Conservation (phyloP, 1,140 invertebrate genomes). For the Pseudomyrmex concolor region DNA sequence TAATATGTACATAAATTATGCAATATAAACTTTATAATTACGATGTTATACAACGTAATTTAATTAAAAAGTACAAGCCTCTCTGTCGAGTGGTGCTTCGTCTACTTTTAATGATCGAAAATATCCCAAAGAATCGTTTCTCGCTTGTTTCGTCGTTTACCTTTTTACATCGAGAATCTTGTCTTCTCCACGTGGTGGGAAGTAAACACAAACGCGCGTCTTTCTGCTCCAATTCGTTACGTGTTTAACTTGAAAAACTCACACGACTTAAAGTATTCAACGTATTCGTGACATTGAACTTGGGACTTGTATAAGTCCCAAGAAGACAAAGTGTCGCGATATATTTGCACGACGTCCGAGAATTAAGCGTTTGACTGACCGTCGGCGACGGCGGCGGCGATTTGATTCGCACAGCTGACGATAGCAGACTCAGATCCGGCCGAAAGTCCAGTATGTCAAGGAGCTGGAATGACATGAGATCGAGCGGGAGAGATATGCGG, state of each 20-base stretch:
- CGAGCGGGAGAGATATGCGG: conserved; percentile 55
- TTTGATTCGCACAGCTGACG: conserved; percentile 10
- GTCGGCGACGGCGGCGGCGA: background rate
- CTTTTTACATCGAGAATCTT: too few species aligned
- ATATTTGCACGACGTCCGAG: background rate
- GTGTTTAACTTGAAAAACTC: background rate
- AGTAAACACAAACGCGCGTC: too few species aligned
- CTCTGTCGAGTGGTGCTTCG: too few species aligned
- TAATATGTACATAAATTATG: too few species aligned
- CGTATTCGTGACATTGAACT: background rate
- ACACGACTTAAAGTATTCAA: background rate
- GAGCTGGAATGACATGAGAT: conserved; percentile 63
- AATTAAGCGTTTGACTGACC: background rate
- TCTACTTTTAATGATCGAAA: too few species aligned
- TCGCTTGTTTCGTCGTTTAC: too few species aligned
- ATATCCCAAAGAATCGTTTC: too few species aligned
- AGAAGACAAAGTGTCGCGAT: background rate
- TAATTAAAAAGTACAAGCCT: too few species aligned
- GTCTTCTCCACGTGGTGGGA: too few species aligned
- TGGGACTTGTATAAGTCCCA: background rate
- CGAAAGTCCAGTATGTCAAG: conserved; percentile 69
- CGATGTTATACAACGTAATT: too few species aligned
- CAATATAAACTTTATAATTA: too few species aligned
- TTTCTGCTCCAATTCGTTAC: background rate
- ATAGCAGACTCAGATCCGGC: conserved; percentile 50